phyloP scores from a whole-genome alignment of 2,888 invertebrate genomes.

The Ichneumoninae sp. region DNA sequence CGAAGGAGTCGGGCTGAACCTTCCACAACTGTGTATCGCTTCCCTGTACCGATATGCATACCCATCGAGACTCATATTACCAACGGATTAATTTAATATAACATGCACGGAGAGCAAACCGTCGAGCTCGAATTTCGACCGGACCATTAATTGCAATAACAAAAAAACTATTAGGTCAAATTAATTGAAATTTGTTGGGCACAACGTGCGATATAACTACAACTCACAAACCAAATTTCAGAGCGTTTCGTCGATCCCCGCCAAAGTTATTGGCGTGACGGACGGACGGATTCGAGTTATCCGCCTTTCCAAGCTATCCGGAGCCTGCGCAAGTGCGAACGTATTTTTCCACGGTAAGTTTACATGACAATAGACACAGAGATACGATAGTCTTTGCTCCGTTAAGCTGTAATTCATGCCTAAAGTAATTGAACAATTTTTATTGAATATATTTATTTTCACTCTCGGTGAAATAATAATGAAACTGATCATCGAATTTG shows the following conservation, averaged over 20 bases:
- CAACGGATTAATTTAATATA: background rate
- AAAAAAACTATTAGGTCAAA: background rate
- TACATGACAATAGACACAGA: no score
- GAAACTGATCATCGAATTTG: no score
- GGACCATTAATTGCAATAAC: background rate
- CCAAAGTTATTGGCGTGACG: background rate
- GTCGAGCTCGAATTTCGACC: background rate
- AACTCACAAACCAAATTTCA: background rate
- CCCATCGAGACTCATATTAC: background rate
- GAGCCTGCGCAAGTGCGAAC: no score
- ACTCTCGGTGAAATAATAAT: no score
- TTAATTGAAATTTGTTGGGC: background rate
- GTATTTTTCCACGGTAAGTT: no score
- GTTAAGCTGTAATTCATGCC: no score
- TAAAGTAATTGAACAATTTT: no score
- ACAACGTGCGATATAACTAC: background rate
- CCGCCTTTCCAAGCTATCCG: no score
- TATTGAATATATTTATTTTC: no score
- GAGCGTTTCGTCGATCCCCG: background rate
- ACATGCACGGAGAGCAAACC: background rate
- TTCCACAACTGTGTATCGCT: constrained; percentile 6
- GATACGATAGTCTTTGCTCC: no score
- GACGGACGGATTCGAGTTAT: background rate
- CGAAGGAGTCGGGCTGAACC: background rate
- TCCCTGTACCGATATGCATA: constrained; percentile 8